Evolutionary conservation across 2,113 vertebrate species (phyloP).

Genomic region (Nymphicus hollandicus): DNA sequence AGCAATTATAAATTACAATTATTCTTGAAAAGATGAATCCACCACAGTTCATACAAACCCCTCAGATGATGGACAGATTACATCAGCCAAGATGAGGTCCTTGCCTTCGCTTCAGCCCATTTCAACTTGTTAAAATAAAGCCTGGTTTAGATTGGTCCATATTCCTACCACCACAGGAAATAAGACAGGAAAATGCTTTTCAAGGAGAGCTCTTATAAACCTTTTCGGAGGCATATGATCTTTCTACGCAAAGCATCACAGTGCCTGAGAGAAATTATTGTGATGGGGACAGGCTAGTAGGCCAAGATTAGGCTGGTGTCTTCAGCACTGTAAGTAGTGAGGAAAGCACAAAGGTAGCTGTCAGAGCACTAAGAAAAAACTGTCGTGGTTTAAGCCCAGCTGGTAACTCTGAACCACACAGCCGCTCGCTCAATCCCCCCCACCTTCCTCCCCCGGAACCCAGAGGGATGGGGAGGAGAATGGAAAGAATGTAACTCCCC

Average conservation of each 20-base stretch:
- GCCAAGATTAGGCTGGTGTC: background rate
- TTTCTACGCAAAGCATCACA: background rate
- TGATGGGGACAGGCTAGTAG: background rate
- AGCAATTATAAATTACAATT: background rate
- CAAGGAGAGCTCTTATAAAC: background rate
- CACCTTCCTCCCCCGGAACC: too few species aligned
- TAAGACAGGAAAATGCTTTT: background rate
- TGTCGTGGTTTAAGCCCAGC: too few species aligned
- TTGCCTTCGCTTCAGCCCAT: background rate
- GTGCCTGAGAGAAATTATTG: accelerated
- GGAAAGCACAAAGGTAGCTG: background rate
- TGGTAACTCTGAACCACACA: too few species aligned
- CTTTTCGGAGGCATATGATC: background rate
- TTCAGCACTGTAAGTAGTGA: background rate
- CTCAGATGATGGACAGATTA: background rate
- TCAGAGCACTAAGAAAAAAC: background rate
- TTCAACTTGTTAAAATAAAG: background rate
- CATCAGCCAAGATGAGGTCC: background rate
- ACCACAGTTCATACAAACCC: background rate
- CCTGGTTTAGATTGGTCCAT: background rate
- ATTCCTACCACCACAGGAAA: background rate
- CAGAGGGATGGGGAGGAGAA: too few species aligned
- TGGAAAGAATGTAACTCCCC: too few species aligned
- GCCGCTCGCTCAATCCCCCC: too few species aligned
- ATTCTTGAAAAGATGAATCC: background rate